Conservation (phyloP, 64 coral and sea anemone genomes). For the Montipora foliosa region DNA sequence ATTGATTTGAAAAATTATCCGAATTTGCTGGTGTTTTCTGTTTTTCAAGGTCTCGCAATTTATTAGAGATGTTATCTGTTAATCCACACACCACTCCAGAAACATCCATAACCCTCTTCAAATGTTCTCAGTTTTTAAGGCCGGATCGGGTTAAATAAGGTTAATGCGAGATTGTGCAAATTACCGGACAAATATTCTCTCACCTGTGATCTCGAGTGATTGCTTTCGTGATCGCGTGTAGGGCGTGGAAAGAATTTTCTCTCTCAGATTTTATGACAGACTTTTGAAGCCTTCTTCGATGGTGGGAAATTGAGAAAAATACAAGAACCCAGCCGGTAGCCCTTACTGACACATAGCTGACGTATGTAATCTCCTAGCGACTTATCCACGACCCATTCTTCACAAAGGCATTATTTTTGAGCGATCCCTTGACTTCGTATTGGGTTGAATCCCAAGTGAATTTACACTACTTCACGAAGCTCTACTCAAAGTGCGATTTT, state of each 20-base stretch:
- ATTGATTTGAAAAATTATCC: neutral
- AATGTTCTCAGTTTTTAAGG: neutral
- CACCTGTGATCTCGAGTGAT: neutral
- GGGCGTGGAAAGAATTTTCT: neutral
- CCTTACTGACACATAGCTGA: neutral
- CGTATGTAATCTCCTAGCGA: neutral
- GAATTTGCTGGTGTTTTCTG: neutral
- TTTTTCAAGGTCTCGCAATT: neutral
- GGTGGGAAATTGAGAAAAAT: neutral
- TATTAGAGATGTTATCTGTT: neutral
- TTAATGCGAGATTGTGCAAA: neutral
- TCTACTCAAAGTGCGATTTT: no score
- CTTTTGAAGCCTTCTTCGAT: neutral
- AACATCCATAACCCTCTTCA: neutral
- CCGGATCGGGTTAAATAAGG: neutral
- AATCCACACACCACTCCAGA: neutral
- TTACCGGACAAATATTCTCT: neutral
- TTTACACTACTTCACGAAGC: no score
- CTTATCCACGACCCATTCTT: neutral
- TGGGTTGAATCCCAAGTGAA: no score
- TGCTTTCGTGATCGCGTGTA: neutral
- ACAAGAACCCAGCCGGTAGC: neutral
- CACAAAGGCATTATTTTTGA: no score
- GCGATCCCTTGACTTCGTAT: no score
- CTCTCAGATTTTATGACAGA: neutral